A percentile compares a stretch with the other conserved stretches of the same genome.
These are phyloP conservation scores for Sycon ciliatum DNA, from an alignment of 37 sponge, comb jelly and placozoan genomes.

Conservation along the genomic window DNA sequence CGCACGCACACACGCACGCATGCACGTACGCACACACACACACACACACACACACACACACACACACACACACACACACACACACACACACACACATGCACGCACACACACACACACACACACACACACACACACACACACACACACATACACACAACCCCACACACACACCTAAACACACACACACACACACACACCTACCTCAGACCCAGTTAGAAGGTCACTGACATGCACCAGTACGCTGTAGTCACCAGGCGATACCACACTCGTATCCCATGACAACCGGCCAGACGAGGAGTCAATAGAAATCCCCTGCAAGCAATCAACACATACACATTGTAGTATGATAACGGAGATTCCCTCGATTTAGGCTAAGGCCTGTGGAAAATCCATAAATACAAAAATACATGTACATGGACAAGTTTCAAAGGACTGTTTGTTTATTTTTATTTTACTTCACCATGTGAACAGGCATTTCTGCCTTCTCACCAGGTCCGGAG, in stretches of 20 bases:
- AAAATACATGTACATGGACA: no score
- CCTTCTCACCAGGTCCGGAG: no score
- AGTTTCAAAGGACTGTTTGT: no score
- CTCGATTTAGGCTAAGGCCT: no score
- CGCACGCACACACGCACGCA: no score
- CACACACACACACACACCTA: not conserved
- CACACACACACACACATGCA: not conserved
- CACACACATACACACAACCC: not conserved
- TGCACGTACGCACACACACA: not conserved
- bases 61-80: no score
- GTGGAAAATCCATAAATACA: no score
- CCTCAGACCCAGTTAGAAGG: slow-evolving; percentile 36
- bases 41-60: not conserved
- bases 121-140: slow-evolving; percentile 12
- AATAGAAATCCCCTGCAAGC: slow-evolving; percentile 36
- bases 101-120: slow-evolving; percentile 11
- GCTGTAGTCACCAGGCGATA: slow-evolving; percentile 59
- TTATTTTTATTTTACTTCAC: no score
- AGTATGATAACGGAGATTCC: no score
- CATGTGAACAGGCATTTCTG: no score
- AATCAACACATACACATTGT: not conserved
- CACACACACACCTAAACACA: not conserved
- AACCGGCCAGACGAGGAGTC: slow-evolving; percentile 47
- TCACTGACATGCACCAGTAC: slow-evolving; percentile 41
- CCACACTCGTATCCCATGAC: slow-evolving; percentile 46